Evolutionary conservation across 2,888 invertebrate genomes (phyloP).

Genomic region (Taenaris catops): DNA sequence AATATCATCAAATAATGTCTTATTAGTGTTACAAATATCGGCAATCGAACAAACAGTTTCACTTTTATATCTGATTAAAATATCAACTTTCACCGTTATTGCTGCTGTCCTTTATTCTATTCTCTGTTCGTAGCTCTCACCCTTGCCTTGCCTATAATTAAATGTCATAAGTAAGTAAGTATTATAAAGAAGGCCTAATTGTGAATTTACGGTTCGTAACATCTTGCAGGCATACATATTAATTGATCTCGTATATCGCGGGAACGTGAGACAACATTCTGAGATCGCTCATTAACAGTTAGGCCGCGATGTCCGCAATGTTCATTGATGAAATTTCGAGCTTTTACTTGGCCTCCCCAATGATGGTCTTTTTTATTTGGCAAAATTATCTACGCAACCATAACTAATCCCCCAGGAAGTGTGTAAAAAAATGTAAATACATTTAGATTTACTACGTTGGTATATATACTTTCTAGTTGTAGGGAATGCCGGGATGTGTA

Average conservation of each 20-base stretch:
- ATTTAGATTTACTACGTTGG: constrained; percentile 55
- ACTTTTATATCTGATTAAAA: constrained; percentile 2
- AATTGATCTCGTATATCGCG: too few relatives aligned
- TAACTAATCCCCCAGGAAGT: constrained; percentile 66
- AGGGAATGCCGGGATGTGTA: constrained; percentile 59
- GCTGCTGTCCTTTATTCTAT: constrained; percentile 35
- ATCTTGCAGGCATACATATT: too few relatives aligned
- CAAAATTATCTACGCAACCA: constrained; percentile 41
- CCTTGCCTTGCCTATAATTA: constrained; percentile 17
- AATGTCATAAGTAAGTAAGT: constrained; percentile 7
- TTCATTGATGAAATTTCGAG: constrained; percentile 77
- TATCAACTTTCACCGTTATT: constrained; percentile 11
- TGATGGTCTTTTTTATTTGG: constrained; percentile 34
- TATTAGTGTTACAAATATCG: constrained; percentile 17
- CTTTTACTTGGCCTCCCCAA: constrained; percentile 52
- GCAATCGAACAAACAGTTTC: constrained; percentile 14
- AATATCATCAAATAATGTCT: constrained; percentile 17
- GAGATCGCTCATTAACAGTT: constrained; percentile 17
- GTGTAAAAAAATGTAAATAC: constrained; percentile 68
- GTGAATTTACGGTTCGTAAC: constrained; percentile 13
- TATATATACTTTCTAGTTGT: constrained; percentile 51
- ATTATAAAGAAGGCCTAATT: constrained; percentile 22
- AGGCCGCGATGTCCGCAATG: constrained; percentile 36
- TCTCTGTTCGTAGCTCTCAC: constrained; percentile 13
- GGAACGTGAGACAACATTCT: too few relatives aligned